Evolutionary conservation across 2,888 invertebrate genomes (phyloP).

Genomic region (Palloptera scutellata): DNA sequence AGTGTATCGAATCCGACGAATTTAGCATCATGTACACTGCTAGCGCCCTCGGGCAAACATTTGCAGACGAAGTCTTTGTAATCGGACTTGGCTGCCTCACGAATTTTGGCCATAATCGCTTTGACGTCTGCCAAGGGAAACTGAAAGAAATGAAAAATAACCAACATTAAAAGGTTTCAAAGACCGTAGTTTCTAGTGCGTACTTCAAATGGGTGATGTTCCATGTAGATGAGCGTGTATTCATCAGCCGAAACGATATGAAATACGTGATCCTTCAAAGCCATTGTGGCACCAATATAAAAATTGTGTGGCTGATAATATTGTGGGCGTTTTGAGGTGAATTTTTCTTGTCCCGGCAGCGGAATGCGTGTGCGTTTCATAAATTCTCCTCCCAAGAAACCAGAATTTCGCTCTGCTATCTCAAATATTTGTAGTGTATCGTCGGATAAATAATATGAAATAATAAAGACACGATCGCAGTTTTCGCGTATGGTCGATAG

Average conservation of each 20-base stretch:
- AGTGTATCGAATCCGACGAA: constrained; percentile 56
- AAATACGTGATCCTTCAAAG: constrained; percentile 81
- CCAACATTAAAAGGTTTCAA: not conserved
- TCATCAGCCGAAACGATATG: constrained; percentile 83
- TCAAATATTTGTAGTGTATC: constrained; percentile 87
- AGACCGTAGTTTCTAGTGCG: too few relatives aligned
- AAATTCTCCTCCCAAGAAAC: constrained; percentile 73
- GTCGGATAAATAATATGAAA: constrained; percentile 82
- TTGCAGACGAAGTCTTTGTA: constrained; percentile 81
- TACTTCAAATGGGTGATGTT: constrained; percentile 77
- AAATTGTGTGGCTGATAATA: constrained; percentile 82
- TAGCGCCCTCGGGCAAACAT: constrained; percentile 66
- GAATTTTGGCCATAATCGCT: constrained; percentile 77
- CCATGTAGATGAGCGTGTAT: constrained; percentile 88
- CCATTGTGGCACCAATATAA: constrained; percentile 82
- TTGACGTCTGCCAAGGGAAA: constrained; percentile 79
- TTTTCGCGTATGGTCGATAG: constrained; percentile 76
- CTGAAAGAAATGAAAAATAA: constrained; percentile 52
- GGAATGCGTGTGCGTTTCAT: constrained; percentile 74
- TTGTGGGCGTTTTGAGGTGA: constrained; percentile 75
- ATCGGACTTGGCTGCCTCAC: constrained; percentile 72
- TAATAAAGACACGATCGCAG: constrained; percentile 76
- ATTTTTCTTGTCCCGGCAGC: constrained; percentile 77
- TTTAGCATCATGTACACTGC: constrained; percentile 41
- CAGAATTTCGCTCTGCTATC: constrained; percentile 76